Conservation (phyloP, 1,140 invertebrate genomes). For the Pygmarrhopalites habei region DNA sequence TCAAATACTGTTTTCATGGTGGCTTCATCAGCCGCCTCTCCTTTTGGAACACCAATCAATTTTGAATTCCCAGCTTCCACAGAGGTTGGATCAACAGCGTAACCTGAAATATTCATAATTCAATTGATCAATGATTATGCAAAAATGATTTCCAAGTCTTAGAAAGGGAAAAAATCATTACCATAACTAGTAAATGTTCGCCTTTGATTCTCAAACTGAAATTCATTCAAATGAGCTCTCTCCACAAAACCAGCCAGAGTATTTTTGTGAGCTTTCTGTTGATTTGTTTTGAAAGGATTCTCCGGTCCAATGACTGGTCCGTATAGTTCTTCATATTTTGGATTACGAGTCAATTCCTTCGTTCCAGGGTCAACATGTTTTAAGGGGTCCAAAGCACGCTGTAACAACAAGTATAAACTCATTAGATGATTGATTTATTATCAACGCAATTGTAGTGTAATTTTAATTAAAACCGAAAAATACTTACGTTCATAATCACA, state of each 20-base stretch:
- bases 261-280: constrained; percentile 79
- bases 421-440: not conserved
- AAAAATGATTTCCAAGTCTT: no score
- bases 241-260: constrained; percentile 92
- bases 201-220: constrained; percentile 97
- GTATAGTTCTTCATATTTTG: constrained; percentile 92
- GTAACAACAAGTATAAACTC: not conserved
- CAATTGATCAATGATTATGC: not conserved
- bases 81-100: constrained; percentile 83
- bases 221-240: constrained; percentile 88
- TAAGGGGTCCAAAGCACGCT: constrained; percentile 36
- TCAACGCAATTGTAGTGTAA: not conserved
- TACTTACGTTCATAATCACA: not conserved
- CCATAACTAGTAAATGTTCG: constrained; percentile 89
- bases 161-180: constrained; percentile 45
- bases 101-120: constrained; percentile 62
- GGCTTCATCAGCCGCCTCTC: constrained; percentile 54
- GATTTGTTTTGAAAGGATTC: constrained; percentile 84
- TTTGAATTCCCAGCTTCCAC: constrained; percentile 49
- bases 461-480: not conserved
- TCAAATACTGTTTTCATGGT: constrained; percentile 85
- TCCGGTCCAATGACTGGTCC: constrained; percentile 83
- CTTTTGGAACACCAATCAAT: constrained; percentile 56
- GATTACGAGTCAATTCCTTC: constrained; percentile 80
- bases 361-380: constrained; percentile 61